phyloP scores from a whole-genome alignment of 2,113 vertebrate species.

The Halcyon malimbica region DNA sequence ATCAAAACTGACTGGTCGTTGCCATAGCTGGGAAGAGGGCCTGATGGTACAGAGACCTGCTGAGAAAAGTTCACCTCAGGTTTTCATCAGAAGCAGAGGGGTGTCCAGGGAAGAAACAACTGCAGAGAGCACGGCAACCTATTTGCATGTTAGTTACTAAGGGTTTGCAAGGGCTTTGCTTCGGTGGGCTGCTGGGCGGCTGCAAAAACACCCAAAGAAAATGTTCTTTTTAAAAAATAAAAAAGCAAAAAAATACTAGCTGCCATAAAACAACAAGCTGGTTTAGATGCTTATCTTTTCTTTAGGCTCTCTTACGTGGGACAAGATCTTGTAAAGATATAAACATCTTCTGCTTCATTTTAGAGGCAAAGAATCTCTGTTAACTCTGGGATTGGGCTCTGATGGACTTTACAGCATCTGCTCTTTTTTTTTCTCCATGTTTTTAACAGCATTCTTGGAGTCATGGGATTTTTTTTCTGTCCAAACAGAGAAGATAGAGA shows the following conservation, averaged over 20 bases:
- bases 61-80: background rate
- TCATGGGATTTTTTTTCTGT: background rate
- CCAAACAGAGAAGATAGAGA: background rate
- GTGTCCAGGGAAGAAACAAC: background rate
- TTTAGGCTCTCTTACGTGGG: background rate
- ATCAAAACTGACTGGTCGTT: background rate
- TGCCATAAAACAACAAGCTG: conserved; percentile 7
- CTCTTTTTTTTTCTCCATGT: background rate
- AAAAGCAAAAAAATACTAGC: background rate
- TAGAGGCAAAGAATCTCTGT: background rate
- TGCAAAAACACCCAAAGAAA: conserved; percentile 12
- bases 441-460: background rate
- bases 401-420: background rate
- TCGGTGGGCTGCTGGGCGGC: background rate
- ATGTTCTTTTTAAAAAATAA: background rate
- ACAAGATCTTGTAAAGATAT: conserved; percentile 61
- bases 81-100: background rate
- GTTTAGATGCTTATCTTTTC: conserved; percentile 31
- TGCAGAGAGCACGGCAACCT: background rate
- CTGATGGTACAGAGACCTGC: background rate
- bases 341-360: conserved; percentile 17
- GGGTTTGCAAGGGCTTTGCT: background rate
- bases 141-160: background rate
- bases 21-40: background rate
- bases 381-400: background rate